Base-by-base conservation (phyloP, 2,888 invertebrate species). In the Drosophila antonietae region DNA sequence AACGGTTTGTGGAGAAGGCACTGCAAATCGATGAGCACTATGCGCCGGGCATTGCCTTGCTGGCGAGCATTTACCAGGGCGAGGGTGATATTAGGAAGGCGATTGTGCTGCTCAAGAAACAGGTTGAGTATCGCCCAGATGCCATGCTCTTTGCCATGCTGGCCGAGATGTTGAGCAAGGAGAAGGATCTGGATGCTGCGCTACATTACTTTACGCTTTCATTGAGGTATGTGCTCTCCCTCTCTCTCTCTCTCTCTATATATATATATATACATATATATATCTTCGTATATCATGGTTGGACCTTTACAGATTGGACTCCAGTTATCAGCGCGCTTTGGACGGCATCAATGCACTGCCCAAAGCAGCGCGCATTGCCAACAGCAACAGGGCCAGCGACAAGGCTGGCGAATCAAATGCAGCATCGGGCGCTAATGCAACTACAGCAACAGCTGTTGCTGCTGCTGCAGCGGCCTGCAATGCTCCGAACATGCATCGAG, bases 11-110 rank as follows among this genome's bases (percentile, higher is more conserved):
- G 53, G 96, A 96, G 90, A 95, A 95, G 88, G 96, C 97, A 0
- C 93, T 97, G 53, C 94, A 94, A 68, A 94, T 95, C 73, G 96
- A 97, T 89, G 95, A 95, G 61, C 93, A 93, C n/a, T 95, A 96
- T 91, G 93, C 95, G 28, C 95, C 96, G 1, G 96, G 96, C 2
- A 95, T 97, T 2, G 95, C 95, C 76, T 93, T 96, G 43, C 93
- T 97, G 85, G 95, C 95, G 6, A 95, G 96, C 84, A 94, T 96
- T 68, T 94, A 95, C 53, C 95, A 95, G 80, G 94, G 94, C 80
- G 95, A 95, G 81, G 94, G 95, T 77, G 94, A 95, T 43, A 93
- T 94, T 68, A 95, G 95, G 73, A 94, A 95, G 69, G 96, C 96
- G 0, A 95, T 96, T 33, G 94, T 95, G 46, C 90, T 97, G 84